Evolutionary conservation across 2,797 vertebrate genomes (phyloP), one percentile per base, ranked within the genome.

Genomic region (Helicolenus hilgendorfi): DNA sequence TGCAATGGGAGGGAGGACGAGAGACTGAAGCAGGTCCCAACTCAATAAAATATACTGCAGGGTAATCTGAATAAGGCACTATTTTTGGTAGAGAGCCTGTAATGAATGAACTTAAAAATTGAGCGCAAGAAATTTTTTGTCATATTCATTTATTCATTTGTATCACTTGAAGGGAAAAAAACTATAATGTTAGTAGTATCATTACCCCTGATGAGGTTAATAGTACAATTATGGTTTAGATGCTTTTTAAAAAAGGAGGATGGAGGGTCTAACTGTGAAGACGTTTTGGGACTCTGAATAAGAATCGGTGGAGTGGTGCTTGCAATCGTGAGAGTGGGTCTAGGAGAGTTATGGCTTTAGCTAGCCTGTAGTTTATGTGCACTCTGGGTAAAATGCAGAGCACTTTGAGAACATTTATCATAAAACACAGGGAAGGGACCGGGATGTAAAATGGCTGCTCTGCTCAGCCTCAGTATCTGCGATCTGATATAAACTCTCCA

Each of bases 381-480:
- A 96, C 95, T 95, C 94, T 94, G 95, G 94, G 95, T 96, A 96
- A 96, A 96, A 96, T 95, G 94, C 92, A 94, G 92, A 96, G 95
- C 95, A 96, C 95, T 97, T 97, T 95, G 92, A 96, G 94, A 94
- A 95, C 95, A 96, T 97, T 97, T 95, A 96, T 97, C 96, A 97
- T 96, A 96, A 97, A 97, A 96, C 94, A 95, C 88, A 91, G 86
- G 77, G 92, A 94, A 94, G 89, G 90, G 93, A 94, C 91, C 33
- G 41, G 74, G 89, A 94, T 93, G 92, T 95, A 95, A 96, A 97
- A 97, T 94, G 94, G 93, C 92, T 94, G 90, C 93, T 94, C 82
- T 88, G 91, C 91, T 94, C 91, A 63, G 91, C 85, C 92, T 92
- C 88, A 90, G 86, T 92, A 90, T 94, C 93, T 94, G 88, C 83